Percentiles rank a stretch among this genome's conserved stretches.
Evolutionary conservation across 2,888 invertebrate genomes (phyloP).

Genomic region (Octodonta nipae): DNA sequence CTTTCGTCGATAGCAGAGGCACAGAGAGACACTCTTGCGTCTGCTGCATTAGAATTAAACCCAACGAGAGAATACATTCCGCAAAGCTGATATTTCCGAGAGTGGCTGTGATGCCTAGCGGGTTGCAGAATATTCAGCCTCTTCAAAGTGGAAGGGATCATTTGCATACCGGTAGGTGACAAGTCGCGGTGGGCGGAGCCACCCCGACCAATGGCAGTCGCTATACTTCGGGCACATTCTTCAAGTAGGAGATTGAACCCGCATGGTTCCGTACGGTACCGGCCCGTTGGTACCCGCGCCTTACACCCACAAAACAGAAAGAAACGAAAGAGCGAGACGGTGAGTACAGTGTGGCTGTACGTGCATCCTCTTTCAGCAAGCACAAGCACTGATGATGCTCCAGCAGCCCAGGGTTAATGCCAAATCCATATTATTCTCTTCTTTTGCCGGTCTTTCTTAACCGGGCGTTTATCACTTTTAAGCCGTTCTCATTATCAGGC

Average conservation of each 20-base stretch:
- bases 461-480: conserved; percentile 20
- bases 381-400: background rate
- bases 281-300: conserved; percentile 19
- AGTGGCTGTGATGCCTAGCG: conserved; percentile 18
- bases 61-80: conserved; percentile 1
- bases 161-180: conserved; percentile 41
- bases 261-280: conserved; percentile 32
- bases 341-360: background rate
- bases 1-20: too few relatives aligned
- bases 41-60: too few relatives aligned
- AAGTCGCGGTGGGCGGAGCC: conserved; percentile 35
- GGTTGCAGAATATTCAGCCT: conserved; percentile 15
- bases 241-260: conserved; percentile 31
- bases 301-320: background rate
- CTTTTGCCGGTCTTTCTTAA: conserved; percentile 15
- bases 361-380: background rate
- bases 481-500: conserved; percentile 18
- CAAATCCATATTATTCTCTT: conserved; percentile 21
- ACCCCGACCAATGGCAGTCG: conserved; percentile 27
- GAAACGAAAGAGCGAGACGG: background rate
- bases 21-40: too few relatives aligned
- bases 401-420: conserved; percentile 19
- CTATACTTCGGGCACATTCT: conserved; percentile 25
- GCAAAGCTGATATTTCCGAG: conserved; percentile 1
- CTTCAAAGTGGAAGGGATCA: conserved; percentile 23